Evolutionary conservation across 2,797 vertebrate genomes (phyloP).

Genomic region (Micromesistius poutassou): DNA sequence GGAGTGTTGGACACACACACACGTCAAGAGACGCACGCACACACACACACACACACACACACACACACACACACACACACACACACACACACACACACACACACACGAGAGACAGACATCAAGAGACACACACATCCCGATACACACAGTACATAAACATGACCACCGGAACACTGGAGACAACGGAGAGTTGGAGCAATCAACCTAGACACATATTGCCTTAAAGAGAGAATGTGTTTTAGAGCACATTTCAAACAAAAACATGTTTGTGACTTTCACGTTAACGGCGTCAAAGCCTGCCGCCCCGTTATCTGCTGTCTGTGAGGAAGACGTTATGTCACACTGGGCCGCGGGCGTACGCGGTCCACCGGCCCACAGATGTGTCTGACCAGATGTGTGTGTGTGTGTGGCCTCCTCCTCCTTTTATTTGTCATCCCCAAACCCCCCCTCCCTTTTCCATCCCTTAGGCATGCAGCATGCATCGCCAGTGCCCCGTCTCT

Average conservation of each 20-base stretch:
- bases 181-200: neutral
- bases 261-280: neutral
- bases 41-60: neutral
- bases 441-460: neutral
- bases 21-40: neutral
- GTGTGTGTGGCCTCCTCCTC: neutral
- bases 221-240: no score
- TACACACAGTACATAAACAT: neutral
- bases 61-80: neutral
- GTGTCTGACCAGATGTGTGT: neutral
- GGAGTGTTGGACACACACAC: neutral
- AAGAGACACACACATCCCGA: no score
- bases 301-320: neutral
- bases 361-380: neutral
- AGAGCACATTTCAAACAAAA: no score
- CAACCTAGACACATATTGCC: no score
- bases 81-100: neutral
- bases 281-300: neutral
- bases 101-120: no score
- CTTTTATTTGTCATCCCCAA: neutral
- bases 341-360: neutral
- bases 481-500: neutral
- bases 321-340: neutral
- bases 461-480: neutral
- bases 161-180: neutral